These are phyloP conservation scores for Congeria kusceri DNA, from an alignment of 2,888 invertebrate genomes.

Conservation along the genomic window DNA sequence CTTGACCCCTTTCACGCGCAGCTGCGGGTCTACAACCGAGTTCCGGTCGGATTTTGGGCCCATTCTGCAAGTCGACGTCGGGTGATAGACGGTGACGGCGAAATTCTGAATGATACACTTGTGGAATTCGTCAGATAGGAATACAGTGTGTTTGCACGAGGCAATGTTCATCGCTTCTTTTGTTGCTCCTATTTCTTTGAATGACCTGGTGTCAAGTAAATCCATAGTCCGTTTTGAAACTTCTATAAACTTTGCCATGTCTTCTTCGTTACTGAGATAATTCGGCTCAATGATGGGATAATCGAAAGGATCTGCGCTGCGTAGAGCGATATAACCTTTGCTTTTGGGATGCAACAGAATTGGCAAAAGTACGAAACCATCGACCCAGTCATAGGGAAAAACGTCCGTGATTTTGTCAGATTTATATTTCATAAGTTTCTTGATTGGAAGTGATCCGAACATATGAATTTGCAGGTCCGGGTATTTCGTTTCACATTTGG, in stretches of 20 bases:
- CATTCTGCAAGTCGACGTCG: conserved; percentile 24
- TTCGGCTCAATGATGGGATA: conserved; percentile 95
- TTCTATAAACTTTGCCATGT: conserved; percentile 26
- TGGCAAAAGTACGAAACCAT: conserved; percentile 5
- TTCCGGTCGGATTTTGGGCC: not conserved
- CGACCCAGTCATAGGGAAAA: not conserved
- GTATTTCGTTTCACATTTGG: conserved; percentile 1
- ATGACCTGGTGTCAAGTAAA: conserved; percentile 10
- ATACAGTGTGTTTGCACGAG: not conserved
- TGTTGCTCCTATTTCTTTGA: conserved; percentile 23
- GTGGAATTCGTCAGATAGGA: conserved; percentile 5
- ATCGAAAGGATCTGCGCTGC: conserved; percentile 91
- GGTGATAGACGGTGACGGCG: conserved; percentile 11
- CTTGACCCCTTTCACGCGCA: conserved; percentile 17
- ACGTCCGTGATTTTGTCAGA: not conserved
- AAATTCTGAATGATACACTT: conserved; percentile 26
- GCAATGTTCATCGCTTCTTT: not conserved
- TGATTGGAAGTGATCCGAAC: not conserved
- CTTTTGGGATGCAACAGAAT: conserved; percentile 88
- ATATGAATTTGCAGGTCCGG: conserved; percentile 26
- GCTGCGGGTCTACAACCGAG: conserved; percentile 13
- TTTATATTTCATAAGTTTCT: no score
- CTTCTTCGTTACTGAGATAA: conserved; percentile 89
- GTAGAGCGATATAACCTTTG: conserved; percentile 91
- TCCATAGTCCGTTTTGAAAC: conserved; percentile 11